Conservation (phyloP, 2,113 vertebrate genomes). For the Scortum barcoo region DNA sequence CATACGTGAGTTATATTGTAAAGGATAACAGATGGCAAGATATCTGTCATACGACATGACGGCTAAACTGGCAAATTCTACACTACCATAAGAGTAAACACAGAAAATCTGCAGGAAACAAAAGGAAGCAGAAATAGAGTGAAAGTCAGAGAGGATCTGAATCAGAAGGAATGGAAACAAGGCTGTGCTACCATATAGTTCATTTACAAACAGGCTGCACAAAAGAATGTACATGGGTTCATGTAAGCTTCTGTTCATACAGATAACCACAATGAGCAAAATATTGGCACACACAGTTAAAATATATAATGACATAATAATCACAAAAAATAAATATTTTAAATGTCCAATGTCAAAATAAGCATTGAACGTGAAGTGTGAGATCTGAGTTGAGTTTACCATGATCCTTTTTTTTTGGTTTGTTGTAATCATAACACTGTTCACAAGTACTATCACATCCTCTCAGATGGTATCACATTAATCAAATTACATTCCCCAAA, state of each 20-base stretch:
- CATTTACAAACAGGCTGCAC: slow-evolving; percentile 60
- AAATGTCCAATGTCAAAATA: slow-evolving; percentile 6
- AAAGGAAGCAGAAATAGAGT: not conserved
- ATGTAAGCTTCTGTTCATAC: slow-evolving; percentile 69
- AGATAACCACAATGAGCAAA: slow-evolving; percentile 61
- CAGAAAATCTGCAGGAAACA: slow-evolving; percentile 77
- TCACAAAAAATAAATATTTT: not conserved
- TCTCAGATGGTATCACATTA: too few species aligned
- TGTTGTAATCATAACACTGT: too few species aligned
- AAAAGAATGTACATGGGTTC: slow-evolving; percentile 81
- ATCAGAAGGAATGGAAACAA: slow-evolving; percentile 40
- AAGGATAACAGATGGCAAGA: slow-evolving; percentile 54
- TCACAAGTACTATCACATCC: too few species aligned
- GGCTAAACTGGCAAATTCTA: slow-evolving; percentile 64
- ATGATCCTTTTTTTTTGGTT: not conserved
- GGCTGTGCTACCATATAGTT: slow-evolving; percentile 49
- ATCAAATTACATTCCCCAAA: too few species aligned
- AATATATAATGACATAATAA: not conserved
- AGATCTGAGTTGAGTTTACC: slow-evolving; percentile 7
- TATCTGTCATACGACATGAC: slow-evolving; percentile 64
- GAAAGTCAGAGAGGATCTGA: slow-evolving; percentile 46
- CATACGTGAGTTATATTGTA: slow-evolving; percentile 32
- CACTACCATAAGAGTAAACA: slow-evolving; percentile 60
- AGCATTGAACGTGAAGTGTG: not conserved
- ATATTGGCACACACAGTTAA: not conserved